Evolutionary conservation across 2,113 vertebrate genomes (phyloP).

Genomic region (Ardeotis arabs): DNA sequence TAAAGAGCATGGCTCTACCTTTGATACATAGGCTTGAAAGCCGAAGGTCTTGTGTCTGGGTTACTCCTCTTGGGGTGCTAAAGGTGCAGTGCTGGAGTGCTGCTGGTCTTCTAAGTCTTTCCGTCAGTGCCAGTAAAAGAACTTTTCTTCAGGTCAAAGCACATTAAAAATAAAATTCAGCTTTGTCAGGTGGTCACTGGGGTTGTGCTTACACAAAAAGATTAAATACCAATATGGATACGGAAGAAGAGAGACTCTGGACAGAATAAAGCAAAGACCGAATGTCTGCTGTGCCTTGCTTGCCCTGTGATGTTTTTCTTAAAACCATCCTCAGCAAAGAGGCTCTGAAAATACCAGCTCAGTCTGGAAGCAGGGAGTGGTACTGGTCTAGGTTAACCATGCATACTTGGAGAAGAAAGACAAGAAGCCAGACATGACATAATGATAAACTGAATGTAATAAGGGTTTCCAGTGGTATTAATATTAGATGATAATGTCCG

Average conservation of each 20-base stretch:
- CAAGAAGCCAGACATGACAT: conserved; percentile 42
- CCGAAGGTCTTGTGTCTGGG: not conserved
- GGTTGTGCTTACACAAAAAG: not conserved
- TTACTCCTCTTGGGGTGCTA: not conserved
- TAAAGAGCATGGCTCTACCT: not conserved
- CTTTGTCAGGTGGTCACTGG: not conserved
- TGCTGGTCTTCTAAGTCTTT: not conserved
- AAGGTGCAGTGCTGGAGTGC: not conserved
- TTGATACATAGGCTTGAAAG: not conserved
- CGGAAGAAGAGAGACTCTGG: not conserved
- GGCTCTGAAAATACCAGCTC: not conserved
- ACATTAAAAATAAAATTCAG: not conserved
- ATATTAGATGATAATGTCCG: conserved; percentile 33
- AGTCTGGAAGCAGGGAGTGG: not conserved
- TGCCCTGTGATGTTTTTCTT: not conserved
- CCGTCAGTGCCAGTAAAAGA: not conserved
- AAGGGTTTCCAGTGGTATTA: conserved; percentile 18
- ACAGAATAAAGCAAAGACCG: not conserved
- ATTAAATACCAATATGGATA: not conserved
- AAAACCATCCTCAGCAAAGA: not conserved
- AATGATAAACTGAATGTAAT: conserved; percentile 36
- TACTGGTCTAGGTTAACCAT: not conserved
- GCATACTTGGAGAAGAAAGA: not conserved
- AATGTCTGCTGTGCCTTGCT: not conserved
- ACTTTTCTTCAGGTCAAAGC: not conserved